Evolutionary conservation across 2,888 invertebrate genomes (phyloP), one percentile per base, ranked within the genome.

Genomic region (Camptogramma bilineatum): DNA sequence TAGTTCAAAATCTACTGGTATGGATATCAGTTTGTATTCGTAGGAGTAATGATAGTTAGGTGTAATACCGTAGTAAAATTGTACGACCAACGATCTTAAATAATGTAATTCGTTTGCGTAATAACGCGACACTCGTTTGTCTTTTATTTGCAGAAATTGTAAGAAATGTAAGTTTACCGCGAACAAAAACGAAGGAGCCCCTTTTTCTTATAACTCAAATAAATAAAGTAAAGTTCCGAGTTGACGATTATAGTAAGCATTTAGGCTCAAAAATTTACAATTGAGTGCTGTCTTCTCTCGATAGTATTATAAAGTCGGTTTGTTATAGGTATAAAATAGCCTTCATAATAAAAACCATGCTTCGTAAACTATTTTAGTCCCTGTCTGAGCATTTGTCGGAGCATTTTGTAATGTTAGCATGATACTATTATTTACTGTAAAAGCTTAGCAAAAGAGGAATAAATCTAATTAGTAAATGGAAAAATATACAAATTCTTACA

Each of bases 361-460:
- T 31, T 48, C 39, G n/a, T 34, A 24, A 13, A 4, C 31, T 34
- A 28, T 9, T 8, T 28, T 7, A 28, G 28, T n/a, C 28, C 31
- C 44, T 28, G 16, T n/a, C 16, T 61, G 39, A 56, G 31, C 18
- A 9, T 46, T 21, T 42, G 17, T 31, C 19, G 48, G 50, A 54
- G 61, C 48, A 50, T 44, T 54, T 61, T 42, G 8, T 31, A 55
- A 53, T 21, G 7, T 13, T 39, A 31, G 51, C 52, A 19, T 58
- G 13, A 53, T 31, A 9, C 17, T 24, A 46, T 46, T 52, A 52
- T 39, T 24, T 24, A 47, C 42, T 50, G 16, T 44, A 52, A 16
- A 59, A 59, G 51, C 51, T 52, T 52, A 31, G 18, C 31, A 46
- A 50, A 52, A 52, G 13, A 54, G 18, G n/a, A 18, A 47, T 31